Evolutionary conservation across 2,888 invertebrate genomes (phyloP), one percentile per base, ranked within the genome.

Genomic region (Arrhopalites spinosus): DNA sequence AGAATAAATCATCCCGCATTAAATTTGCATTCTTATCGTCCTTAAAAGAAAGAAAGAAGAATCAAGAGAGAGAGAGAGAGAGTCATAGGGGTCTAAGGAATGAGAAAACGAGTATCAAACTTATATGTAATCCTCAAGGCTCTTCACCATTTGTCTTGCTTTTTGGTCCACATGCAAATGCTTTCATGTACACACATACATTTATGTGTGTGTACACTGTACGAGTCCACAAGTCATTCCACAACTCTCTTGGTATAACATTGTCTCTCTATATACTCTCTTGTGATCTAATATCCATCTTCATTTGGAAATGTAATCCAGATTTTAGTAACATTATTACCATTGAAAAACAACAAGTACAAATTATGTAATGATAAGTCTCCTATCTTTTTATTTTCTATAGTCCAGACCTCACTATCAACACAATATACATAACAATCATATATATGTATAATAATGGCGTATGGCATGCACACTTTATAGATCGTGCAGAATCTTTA

Each of bases 1-100:
- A 23, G 64, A 66, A 73, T 73, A 73, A 73, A 73, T 73, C 73
- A 73, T 73, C 66, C 30, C 66, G 56, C 71, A 56, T 64, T 50
- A 73, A 66, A 73, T 73, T 73, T 73, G 73, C 73, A 73, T 73
- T 66, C 73, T 73, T 73, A 73, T 73, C 67, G 20, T 47, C 45
- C 20, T 25, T 73, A 45, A 36, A 64, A 64, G 64, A 64, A 64
- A 61, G n/a, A n/a, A 50, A 17, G 15, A 23, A 36, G 36, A 36
- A 36, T 36, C 5, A 59, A 20, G 59, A 59, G 23, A 25, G 59
- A 59, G 25, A 59, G 25, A n/a, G n/a, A n/a, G n/a, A n/a, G 36
- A 36, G 27, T 27, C 11, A 61, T 64, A 64, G n/a, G 64, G 64
- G 64, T 53, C 53, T n/a, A 53, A 11, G 27, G 20, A 27, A 13